Evolutionary conservation across 2,888 invertebrate genomes (phyloP).

Genomic region (Stenchaetothrips biformis): DNA sequence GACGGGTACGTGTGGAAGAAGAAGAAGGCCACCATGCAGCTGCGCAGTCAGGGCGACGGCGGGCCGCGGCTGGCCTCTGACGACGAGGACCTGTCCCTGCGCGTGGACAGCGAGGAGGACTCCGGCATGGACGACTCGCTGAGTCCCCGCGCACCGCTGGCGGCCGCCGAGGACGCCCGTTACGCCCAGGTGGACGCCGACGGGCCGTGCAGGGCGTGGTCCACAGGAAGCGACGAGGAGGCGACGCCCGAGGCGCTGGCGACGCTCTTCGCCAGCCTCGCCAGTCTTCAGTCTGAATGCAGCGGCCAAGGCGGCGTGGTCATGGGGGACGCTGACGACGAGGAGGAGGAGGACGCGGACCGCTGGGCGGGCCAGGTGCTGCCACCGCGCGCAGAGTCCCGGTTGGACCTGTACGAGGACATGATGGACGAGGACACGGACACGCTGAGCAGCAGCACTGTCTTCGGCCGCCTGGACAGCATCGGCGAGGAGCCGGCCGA

Average conservation of each 20-base stretch:
- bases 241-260: background rate
- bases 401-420: conserved; percentile 14
- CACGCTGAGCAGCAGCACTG: conserved; percentile 10
- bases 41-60: background rate
- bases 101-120: background rate
- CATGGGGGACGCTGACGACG: background rate
- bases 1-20: conserved; percentile 18
- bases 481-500: conserved; percentile 4
- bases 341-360: background rate
- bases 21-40: conserved; percentile 15
- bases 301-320: background rate
- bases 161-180: background rate
- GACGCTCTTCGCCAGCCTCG: background rate
- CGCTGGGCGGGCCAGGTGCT: background rate
- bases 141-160: conserved; percentile 14
- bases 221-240: background rate
- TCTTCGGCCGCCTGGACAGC: conserved; percentile 19
- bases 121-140: conserved; percentile 11
- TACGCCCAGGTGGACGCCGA: background rate
- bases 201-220: background rate
- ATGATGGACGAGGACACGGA: conserved; percentile 6
- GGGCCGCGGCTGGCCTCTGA: background rate
- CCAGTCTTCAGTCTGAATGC: background rate
- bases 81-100: background rate
- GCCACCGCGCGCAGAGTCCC: background rate